Conservation (phyloP, 2,888 invertebrate species). For the Clanis bilineata region DNA sequence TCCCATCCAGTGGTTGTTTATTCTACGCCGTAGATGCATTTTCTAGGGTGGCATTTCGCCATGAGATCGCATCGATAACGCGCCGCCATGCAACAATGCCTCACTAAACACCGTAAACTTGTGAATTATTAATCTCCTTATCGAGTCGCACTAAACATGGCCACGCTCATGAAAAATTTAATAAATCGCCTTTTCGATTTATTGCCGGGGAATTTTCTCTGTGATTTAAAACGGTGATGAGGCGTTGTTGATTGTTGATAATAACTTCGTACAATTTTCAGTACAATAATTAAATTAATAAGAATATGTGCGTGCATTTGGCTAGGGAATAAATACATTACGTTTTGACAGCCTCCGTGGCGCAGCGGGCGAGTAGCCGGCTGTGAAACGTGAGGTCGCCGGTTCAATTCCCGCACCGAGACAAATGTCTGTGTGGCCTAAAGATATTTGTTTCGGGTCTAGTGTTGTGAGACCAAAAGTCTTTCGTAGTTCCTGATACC, state of each 20-base stretch:
- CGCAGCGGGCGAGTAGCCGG: too few species aligned
- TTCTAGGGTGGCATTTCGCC: constrained; percentile 61
- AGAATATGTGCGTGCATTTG: too few species aligned
- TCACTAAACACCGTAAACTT: constrained; percentile 78
- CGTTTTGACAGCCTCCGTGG: too few species aligned
- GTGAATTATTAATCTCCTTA: constrained; percentile 80
- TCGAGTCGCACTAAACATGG: constrained; percentile 63
- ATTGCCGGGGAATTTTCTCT: constrained; percentile 44
- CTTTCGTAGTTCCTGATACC: too few species aligned
- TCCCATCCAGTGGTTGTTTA: constrained; percentile 26
- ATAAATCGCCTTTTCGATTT: constrained; percentile 71
- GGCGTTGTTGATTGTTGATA: constrained; percentile 15
- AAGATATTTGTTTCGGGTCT: too few species aligned
- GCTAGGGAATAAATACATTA: too few species aligned
- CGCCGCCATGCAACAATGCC: constrained; percentile 69
- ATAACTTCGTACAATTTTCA: neutral
- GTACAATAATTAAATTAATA: neutral
- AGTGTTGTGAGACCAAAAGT: too few species aligned
- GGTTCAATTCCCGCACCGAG: too few species aligned
- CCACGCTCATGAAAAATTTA: constrained; percentile 73
- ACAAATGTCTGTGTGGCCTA: too few species aligned
- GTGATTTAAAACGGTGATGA: constrained; percentile 26
- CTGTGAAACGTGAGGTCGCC: too few species aligned
- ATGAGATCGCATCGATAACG: constrained; percentile 65
- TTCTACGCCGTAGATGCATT: constrained; percentile 48